phyloP scores from a whole-genome alignment of 1,140 invertebrate species.

The Caerostris extrusa region DNA sequence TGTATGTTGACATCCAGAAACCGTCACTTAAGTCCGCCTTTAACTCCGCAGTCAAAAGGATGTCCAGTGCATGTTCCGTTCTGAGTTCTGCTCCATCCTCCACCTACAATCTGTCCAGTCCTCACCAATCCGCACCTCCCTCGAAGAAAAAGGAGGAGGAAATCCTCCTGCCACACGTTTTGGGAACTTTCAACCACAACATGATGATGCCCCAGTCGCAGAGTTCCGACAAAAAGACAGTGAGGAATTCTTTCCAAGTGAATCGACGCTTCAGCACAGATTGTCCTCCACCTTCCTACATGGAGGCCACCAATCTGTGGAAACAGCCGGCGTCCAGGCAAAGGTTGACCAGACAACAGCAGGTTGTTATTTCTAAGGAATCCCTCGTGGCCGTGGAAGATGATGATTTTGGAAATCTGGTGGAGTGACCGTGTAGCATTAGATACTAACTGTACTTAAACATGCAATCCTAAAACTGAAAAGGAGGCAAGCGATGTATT shows the following conservation, averaged over 20 bases:
- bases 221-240: not conserved
- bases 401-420: slow-evolving; percentile 29
- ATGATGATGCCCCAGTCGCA: not conserved
- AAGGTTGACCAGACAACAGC: slow-evolving; percentile 47
- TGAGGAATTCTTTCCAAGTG: slow-evolving; percentile 48
- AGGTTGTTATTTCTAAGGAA: not conserved
- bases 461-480: too few relatives aligned
- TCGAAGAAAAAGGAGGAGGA: slow-evolving; percentile 54
- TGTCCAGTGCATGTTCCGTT: slow-evolving; percentile 71
- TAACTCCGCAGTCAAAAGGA: slow-evolving; percentile 45
- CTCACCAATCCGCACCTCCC: not conserved
- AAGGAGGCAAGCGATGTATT: too few relatives aligned
- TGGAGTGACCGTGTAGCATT: slow-evolving; percentile 9
- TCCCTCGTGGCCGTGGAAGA: slow-evolving; percentile 43
- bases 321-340: slow-evolving; percentile 41
- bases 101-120: slow-evolving; percentile 40
- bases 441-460: not conserved
- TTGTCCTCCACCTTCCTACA: slow-evolving; percentile 61
- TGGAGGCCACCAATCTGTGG: slow-evolving; percentile 49
- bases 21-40: slow-evolving; percentile 61
- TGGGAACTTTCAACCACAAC: slow-evolving; percentile 51
- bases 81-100: slow-evolving; percentile 55
- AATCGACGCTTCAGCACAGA: slow-evolving; percentile 75
- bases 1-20: slow-evolving; percentile 67
- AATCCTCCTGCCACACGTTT: slow-evolving; percentile 59